Conservation (phyloP, 2,113 vertebrate species). For the Passer montanus region DNA sequence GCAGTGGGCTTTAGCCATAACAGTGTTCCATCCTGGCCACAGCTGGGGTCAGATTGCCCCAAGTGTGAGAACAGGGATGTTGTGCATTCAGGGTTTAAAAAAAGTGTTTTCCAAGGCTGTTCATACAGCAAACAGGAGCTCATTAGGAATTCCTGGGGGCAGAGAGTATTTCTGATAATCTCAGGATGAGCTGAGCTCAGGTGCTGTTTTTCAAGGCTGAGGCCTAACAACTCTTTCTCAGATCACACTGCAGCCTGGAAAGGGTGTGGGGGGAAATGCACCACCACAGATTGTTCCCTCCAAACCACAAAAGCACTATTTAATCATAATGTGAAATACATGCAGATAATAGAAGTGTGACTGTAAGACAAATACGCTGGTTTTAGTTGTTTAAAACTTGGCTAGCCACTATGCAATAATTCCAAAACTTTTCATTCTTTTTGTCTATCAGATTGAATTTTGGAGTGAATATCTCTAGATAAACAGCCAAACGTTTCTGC, state of each 20-base stretch:
- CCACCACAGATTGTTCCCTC: not conserved
- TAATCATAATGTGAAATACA: not conserved
- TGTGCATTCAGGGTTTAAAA: not conserved
- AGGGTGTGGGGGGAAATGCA: not conserved
- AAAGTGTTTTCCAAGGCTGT: not conserved
- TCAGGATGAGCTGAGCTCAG: not conserved
- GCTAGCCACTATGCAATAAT: not conserved
- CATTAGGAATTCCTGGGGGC: rapidly evolving
- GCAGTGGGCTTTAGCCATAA: not conserved
- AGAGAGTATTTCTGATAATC: not conserved
- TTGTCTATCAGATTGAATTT: not conserved
- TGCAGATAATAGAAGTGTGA: not conserved
- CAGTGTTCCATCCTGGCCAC: too few species aligned
- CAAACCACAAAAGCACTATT: not conserved
- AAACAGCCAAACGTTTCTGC: not conserved
- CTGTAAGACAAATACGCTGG: not conserved
- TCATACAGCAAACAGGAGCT: not conserved
- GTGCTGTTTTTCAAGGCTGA: not conserved
- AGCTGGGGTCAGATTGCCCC: rapidly evolving
- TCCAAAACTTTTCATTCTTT: not conserved
- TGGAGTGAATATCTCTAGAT: not conserved
- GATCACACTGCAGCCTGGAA: not conserved
- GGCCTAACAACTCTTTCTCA: not conserved
- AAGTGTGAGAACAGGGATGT: too few species aligned
- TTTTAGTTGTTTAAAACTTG: not conserved